phyloP scores from a whole-genome alignment of 1,140 invertebrate species.

The Vanessa atalanta region DNA sequence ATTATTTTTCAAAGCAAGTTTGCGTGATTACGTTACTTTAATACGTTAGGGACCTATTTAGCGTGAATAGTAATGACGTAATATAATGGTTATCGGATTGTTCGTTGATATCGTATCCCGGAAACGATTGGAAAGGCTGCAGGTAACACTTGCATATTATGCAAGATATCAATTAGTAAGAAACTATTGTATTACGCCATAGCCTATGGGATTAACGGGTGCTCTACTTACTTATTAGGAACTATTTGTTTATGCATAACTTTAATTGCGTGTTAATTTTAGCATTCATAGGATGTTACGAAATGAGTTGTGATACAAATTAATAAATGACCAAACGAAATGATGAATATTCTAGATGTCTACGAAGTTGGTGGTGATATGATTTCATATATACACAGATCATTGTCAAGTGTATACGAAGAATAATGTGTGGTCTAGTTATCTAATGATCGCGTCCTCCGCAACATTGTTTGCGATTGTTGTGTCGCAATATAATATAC shows the following conservation, averaged over 20 bases:
- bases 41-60: conserved; percentile 54
- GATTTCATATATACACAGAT: not conserved
- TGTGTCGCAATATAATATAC: not conserved
- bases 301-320: conserved; percentile 2
- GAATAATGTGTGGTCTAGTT: conserved; percentile 1
- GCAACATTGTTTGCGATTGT: conserved; percentile 38
- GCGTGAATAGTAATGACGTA: conserved; percentile 53
- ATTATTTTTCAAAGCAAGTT: conserved; percentile 42
- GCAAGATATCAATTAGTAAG: conserved; percentile 75
- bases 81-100: conserved; percentile 51
- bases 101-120: conserved; percentile 63
- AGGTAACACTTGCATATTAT: conserved; percentile 66
- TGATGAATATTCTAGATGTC: too few species aligned
- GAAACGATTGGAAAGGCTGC: conserved; percentile 62
- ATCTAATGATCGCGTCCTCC: conserved; percentile 29
- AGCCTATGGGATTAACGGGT: conserved; percentile 36
- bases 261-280: conserved; percentile 18
- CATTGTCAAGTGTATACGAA: not conserved
- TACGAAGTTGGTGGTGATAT: too few species aligned
- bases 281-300: conserved; percentile 22
- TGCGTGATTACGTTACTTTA: conserved; percentile 56
- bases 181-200: conserved; percentile 70
- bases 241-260: conserved; percentile 31
- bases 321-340: too few species aligned
- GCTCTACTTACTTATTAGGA: conserved; percentile 31